Evolutionary conservation across 2,888 invertebrate genomes (phyloP).

Genomic region (Hecatera dysodea): DNA sequence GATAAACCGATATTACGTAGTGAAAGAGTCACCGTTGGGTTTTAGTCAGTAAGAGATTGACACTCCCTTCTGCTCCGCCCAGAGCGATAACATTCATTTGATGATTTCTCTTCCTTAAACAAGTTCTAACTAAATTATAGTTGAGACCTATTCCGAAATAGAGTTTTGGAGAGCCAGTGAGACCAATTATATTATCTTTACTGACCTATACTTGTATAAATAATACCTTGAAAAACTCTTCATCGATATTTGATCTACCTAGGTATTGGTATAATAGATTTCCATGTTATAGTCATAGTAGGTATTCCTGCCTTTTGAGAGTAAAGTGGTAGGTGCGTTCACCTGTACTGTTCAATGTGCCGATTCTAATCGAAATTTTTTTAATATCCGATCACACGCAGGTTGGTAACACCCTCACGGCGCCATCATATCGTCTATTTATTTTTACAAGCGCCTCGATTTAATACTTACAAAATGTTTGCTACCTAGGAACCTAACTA

Average conservation of each 20-base stretch:
- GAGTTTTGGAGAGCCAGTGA: too few relatives aligned
- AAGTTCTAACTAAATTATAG: too few relatives aligned
- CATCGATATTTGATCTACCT: background rate
- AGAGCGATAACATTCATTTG: too few relatives aligned
- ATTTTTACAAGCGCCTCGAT: constrained; percentile 5
- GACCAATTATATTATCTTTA: too few relatives aligned
- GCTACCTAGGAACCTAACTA: too few relatives aligned
- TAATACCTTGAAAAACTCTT: background rate
- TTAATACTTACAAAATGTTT: background rate
- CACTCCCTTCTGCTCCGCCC: too few relatives aligned
- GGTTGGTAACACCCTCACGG: background rate
- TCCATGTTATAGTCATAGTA: background rate
- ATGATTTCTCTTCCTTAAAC: too few relatives aligned
- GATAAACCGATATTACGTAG: too few relatives aligned
- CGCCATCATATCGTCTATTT: background rate
- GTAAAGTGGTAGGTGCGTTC: constrained; percentile 9
- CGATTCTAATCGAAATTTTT: constrained; percentile 20
- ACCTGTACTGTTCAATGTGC: constrained; percentile 33
- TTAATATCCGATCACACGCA: constrained; percentile 21
- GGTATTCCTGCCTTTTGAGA: constrained; percentile 9
- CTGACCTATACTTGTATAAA: too few relatives aligned
- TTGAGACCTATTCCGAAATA: too few relatives aligned
- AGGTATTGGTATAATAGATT: background rate
- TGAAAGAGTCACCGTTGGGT: too few relatives aligned
- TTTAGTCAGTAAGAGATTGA: too few relatives aligned